These are phyloP conservation scores for Dreissena rostriformis DNA, from an alignment of 1,140 invertebrate species.

Conservation along the genomic window DNA sequence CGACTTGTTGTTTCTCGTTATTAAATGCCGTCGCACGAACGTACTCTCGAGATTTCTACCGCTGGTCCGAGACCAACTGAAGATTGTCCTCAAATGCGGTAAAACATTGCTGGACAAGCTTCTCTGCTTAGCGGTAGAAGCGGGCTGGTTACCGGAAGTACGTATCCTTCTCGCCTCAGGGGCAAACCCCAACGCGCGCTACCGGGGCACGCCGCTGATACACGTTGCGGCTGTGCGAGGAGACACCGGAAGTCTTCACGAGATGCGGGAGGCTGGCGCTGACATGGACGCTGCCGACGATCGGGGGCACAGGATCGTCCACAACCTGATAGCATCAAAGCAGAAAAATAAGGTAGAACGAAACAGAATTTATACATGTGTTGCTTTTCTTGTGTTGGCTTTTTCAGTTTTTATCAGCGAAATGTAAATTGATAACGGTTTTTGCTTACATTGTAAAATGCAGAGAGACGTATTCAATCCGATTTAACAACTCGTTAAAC, in stretches of 20 bases:
- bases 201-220: constrained; percentile 33
- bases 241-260: neutral
- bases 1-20: neutral
- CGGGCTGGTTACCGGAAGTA: constrained; percentile 6
- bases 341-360: neutral
- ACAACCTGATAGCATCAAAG: constrained; percentile 23
- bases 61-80: neutral
- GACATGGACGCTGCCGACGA: constrained; percentile 8
- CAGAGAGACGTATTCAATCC: too few species aligned
- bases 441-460: too few species aligned
- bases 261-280: constrained; percentile 16
- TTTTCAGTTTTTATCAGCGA: too few species aligned
- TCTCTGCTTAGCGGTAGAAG: constrained; percentile 22
- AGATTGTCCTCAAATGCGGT: neutral
- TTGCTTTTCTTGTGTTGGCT: too few species aligned
- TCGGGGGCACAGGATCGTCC: constrained; percentile 19
- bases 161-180: constrained; percentile 1
- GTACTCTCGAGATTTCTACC: neutral
- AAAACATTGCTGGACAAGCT: constrained; percentile 16
- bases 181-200: constrained; percentile 20
- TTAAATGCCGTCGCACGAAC: neutral
- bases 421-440: too few species aligned
- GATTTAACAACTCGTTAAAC: too few species aligned
- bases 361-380: too few species aligned
- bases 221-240: constrained; percentile 23